These are phyloP conservation scores for Malachius bipustulatus DNA, from an alignment of 2,888 invertebrate species.

Conservation along the genomic window DNA sequence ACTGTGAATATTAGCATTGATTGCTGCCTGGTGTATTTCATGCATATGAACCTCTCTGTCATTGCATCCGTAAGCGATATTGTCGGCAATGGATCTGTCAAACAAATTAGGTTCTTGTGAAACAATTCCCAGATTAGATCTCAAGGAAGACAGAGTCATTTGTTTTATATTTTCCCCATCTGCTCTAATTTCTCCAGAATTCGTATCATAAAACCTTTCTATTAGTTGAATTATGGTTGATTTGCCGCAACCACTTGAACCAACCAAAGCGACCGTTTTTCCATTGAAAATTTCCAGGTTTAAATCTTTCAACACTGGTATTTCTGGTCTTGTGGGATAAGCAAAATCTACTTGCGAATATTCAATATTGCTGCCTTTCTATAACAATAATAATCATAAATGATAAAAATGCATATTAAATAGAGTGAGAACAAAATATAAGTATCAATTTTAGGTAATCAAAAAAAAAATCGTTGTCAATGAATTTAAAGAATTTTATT, in stretches of 20 bases:
- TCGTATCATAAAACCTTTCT: slow-evolving; percentile 69
- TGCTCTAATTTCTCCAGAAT: slow-evolving; percentile 44
- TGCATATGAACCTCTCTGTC: slow-evolving; percentile 46
- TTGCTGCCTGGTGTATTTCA: slow-evolving; percentile 63
- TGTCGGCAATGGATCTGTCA: slow-evolving; percentile 71
- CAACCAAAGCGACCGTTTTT: slow-evolving; percentile 62
- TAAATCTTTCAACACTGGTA: slow-evolving; percentile 53
- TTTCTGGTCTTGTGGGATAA: slow-evolving; percentile 62
- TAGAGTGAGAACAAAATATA: too few species aligned
- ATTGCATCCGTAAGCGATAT: slow-evolving; percentile 83
- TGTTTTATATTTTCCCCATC: slow-evolving; percentile 19
- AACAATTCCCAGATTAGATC: slow-evolving; percentile 70
- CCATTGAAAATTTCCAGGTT: slow-evolving; percentile 47
- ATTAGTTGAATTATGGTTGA: slow-evolving; percentile 71
- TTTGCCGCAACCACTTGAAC: slow-evolving; percentile 73
- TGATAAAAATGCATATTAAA: too few species aligned
- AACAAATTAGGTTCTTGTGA: too few species aligned
- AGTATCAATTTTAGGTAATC: too few species aligned
- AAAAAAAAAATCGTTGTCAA: too few species aligned
- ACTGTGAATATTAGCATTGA: slow-evolving; percentile 72
- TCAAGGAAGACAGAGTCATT: slow-evolving; percentile 30
- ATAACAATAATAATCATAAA: too few species aligned
- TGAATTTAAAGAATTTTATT: too few species aligned
- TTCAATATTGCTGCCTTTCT: slow-evolving; percentile 49
- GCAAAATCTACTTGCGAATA: slow-evolving; percentile 54